Conservation (phyloP, 2,888 invertebrate species). For the Temnothorax unifasciatus region DNA sequence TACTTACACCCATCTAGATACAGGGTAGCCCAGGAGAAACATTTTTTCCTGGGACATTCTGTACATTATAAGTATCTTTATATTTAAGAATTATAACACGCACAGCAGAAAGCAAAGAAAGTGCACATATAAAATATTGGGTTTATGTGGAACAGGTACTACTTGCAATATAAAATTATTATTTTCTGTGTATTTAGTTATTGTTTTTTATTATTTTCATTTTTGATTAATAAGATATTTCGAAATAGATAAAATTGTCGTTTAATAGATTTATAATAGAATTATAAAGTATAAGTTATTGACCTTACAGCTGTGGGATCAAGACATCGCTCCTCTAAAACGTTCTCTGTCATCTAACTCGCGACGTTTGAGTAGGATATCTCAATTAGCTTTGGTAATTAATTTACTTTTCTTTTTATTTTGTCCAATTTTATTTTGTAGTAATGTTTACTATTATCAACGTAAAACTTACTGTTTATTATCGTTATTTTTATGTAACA, state of each 20-base stretch:
- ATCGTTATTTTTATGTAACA: constrained; percentile 48
- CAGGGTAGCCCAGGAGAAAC: background rate
- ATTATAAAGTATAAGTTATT: constrained; percentile 63
- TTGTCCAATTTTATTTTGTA: constrained; percentile 38
- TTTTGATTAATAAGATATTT: constrained; percentile 41
- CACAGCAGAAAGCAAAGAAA: constrained; percentile 3
- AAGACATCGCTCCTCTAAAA: constrained; percentile 95
- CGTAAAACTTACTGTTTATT: constrained; percentile 42
- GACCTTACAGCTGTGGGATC: constrained; percentile 92
- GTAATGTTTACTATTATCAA: background rate
- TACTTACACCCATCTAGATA: constrained; percentile 10
- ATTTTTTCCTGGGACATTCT: background rate
- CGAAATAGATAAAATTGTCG: background rate
- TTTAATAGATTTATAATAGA: constrained; percentile 4
- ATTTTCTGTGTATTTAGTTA: background rate
- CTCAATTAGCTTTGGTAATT: constrained; percentile 94
- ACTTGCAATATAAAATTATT: background rate
- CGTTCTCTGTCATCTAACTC: constrained; percentile 92
- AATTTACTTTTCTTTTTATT: constrained; percentile 85
- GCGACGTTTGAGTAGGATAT: constrained; percentile 94
- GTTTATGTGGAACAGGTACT: background rate
- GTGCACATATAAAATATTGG: background rate
- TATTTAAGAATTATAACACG: constrained; percentile 13
- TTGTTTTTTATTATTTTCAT: constrained; percentile 37
- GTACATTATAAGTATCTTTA: background rate